These are phyloP conservation scores for Macropodus opercularis DNA, from an alignment of 2,797 vertebrate species.

Conservation along the genomic window DNA sequence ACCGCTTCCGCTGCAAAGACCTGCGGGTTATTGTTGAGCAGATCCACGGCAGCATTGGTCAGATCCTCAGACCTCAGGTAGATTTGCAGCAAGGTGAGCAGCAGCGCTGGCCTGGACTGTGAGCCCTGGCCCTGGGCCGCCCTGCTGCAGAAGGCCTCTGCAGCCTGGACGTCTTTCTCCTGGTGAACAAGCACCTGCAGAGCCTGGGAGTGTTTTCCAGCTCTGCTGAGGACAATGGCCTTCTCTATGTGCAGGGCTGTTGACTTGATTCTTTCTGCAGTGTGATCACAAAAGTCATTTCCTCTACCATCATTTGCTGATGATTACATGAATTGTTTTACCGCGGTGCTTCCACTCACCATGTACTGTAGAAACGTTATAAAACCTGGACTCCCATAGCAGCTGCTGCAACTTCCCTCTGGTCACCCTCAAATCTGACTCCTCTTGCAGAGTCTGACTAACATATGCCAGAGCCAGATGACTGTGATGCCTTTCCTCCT, in stretches of 20 bases:
- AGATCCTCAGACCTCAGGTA: conserved; percentile 61
- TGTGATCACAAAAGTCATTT: background rate
- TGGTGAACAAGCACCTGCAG: conserved; percentile 71
- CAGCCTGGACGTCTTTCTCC: conserved; percentile 56
- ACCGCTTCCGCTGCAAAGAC: conserved; percentile 59
- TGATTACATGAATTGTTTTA: conserved; percentile 3
- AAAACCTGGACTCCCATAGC: conserved; percentile 73
- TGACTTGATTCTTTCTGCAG: conserved; percentile 64
- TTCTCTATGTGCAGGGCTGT: conserved; percentile 69
- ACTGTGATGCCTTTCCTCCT: conserved; percentile 76
- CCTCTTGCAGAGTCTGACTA: conserved; percentile 44
- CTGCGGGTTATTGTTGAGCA: conserved; percentile 67
- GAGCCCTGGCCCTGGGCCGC: conserved; percentile 47
- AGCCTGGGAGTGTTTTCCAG: conserved; percentile 68
- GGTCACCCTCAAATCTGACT: conserved; percentile 31
- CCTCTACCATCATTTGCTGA: background rate
- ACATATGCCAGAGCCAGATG: conserved; percentile 73
- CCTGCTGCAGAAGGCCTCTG: conserved; percentile 75
- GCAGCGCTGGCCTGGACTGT: conserved; percentile 50
- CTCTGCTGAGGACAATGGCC: conserved; percentile 71
- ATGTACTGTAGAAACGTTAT: conserved; percentile 58
- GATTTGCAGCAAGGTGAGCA: conserved; percentile 68
- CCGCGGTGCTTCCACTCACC: conserved; percentile 37
- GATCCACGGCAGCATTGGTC: conserved; percentile 56
- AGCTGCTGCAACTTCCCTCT: conserved; percentile 74